Evolutionary conservation across 2,113 vertebrate genomes (phyloP), one percentile per base, ranked within the genome.

Genomic region (Plectropomus leopardus): DNA sequence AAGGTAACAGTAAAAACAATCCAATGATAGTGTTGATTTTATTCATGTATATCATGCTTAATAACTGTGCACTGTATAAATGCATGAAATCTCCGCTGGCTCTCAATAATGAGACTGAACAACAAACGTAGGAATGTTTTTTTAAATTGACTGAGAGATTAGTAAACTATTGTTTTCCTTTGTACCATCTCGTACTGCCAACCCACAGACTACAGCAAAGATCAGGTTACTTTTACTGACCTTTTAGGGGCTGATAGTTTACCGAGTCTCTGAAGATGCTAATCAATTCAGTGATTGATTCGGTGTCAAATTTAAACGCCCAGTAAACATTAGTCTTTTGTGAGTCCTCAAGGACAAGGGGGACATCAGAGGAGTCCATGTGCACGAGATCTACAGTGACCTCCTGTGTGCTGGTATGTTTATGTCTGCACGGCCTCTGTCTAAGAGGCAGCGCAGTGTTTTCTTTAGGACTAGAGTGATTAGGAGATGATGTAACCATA

Each of bases 281-380:
- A 80, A 91, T 90, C 85, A 84, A 82, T 89, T 59, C 69, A 57
- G 24, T 55, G 59, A 90, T 78, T 79, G 86, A 91, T 88, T 82
- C 2, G 0, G 86, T 83, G 79, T 94, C 85, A 74, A n/a, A 86
- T 90, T 80, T 59, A 80, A 80, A 86, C 61, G 61, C 67, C 50
- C 64, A 75, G 76, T 91, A 78, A 89, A 90, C 72, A 78, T 10
- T 23, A 80, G 78, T 66, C 76, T 82, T 82, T 7, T 71, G 61
- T 61, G 75, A 67, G 28, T 45, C 72, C 65, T 88, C 79, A 86
- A 92, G 85, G 87, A 79, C 58, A 1, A 57, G 57, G 32, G 67
- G 66, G 54, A 32, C 57, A 45, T 65, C 3, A 53, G 34, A 54
- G 47, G 26, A 72, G 26, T 63, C 59, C 44, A 44, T 24, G 58